These are phyloP conservation scores for Malurus elegans DNA, from an alignment of 2,113 vertebrate genomes.

Conservation along the genomic window DNA sequence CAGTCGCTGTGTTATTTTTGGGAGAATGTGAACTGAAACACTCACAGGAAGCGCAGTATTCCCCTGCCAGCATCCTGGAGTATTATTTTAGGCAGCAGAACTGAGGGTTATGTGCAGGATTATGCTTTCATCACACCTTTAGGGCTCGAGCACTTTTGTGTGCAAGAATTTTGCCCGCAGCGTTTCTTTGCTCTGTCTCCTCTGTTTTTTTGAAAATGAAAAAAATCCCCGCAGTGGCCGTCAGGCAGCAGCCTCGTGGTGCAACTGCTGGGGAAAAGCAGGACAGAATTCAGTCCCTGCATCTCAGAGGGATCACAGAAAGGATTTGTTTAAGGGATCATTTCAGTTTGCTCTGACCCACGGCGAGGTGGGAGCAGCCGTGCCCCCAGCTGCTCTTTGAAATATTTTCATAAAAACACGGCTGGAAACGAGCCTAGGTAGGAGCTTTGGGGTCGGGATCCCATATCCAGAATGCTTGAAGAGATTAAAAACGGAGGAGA, in stretches of 20 bases:
- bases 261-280: neutral
- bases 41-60: conserved; percentile 76
- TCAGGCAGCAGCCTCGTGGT: neutral
- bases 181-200: conserved; percentile 10
- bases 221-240: neutral
- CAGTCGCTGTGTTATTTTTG: conserved; percentile 80
- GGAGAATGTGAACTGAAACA: conserved; percentile 76
- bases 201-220: neutral
- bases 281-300: neutral
- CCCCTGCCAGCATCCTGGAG: conserved; percentile 78
- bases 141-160: conserved; percentile 54
- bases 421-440: neutral
- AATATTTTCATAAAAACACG: neutral
- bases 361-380: neutral
- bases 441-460: neutral
- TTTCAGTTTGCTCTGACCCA: neutral
- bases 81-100: conserved; percentile 83
- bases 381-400: neutral
- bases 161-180: conserved; percentile 55
- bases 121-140: conserved; percentile 77
- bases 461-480: neutral
- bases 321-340: neutral
- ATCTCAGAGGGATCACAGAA: neutral
- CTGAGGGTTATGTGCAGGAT: conserved; percentile 69
- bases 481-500: too few species aligned